A percentile compares a stretch with the other conserved stretches of the same genome.
These are phyloP conservation scores for Adineta ricciae DNA, from an alignment of 2,888 invertebrate species.

Conservation along the genomic window DNA sequence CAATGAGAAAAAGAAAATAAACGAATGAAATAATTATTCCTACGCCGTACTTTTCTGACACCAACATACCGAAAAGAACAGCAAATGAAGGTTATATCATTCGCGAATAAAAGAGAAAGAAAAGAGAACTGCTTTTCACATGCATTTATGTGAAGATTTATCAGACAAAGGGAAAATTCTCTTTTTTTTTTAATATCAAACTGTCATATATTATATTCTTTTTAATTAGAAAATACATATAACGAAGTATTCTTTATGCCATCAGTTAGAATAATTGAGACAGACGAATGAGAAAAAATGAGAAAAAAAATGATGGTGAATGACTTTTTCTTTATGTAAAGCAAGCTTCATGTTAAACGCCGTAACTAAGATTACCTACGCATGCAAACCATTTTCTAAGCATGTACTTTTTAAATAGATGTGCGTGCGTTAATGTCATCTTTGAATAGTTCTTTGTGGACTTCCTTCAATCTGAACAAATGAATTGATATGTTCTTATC, in stretches of 20 bases:
- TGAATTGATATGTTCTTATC: conserved; percentile 1
- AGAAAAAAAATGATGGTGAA: neutral
- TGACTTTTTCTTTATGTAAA: neutral
- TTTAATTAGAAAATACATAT: neutral
- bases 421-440: neutral
- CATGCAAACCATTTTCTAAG: neutral
- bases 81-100: too few species aligned
- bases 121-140: neutral
- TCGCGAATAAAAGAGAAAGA: neutral
- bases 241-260: neutral
- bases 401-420: neutral
- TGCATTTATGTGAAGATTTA: neutral
- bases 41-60: neutral
- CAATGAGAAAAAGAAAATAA: neutral
- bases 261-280: neutral
- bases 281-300: neutral
- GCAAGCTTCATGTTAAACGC: neutral
- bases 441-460: neutral
- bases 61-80: too few species aligned
- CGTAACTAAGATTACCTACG: neutral
- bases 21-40: neutral
- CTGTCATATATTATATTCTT: neutral
- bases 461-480: neutral
- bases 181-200: neutral
- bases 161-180: neutral